Base-by-base conservation (phyloP, 2,113 vertebrate species). In the Megaceryle maxima region DNA sequence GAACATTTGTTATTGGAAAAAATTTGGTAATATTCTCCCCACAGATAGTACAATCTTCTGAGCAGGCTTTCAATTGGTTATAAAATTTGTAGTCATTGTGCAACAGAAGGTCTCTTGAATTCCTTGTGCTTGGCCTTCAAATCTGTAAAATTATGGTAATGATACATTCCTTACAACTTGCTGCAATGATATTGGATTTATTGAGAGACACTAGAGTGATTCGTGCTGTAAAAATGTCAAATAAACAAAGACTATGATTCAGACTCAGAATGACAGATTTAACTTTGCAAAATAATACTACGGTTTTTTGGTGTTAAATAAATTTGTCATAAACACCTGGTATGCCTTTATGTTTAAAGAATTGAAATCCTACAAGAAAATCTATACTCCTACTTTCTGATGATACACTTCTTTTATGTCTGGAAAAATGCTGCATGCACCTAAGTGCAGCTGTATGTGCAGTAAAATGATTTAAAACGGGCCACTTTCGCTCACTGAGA, bases 1-100 rank as follows among this genome's bases (percentile, higher is more conserved):
- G 4, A 96, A 88, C 73, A 87, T 94, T 88, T 69, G 92, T 62
- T 74, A 48, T 16, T 88, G 53, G 83, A 94, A 92, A 93, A 82
- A 50, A 85, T 79, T 96, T 79, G 46, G 53, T 74, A 94, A 80
- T 88, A 83, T 46, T 59, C 76, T 86, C 44, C 15, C 17, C n/a
- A 50, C 24, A 37, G 7, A 16, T 0, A 51, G 28, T 16, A 25
- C 16, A 41, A 33, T 46, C n/a, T 69, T 92, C n/a, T 69, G 11
- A 87, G 28, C 28, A 39, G 20, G 43, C 21, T 62, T 91, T 90
- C 63, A 85, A 11, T 5, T 13, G 6, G 5, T 46, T n/a, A 26
- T 64, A 29, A 21, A 21, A 6, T 1, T 91, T 91, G 73, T 18
- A 85, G 20, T 41, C 44, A 11, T 60, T 63, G 13, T 28, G 31